Evolutionary conservation across 2,888 invertebrate genomes (phyloP).

Genomic region (Zygogramma bicolorata): DNA sequence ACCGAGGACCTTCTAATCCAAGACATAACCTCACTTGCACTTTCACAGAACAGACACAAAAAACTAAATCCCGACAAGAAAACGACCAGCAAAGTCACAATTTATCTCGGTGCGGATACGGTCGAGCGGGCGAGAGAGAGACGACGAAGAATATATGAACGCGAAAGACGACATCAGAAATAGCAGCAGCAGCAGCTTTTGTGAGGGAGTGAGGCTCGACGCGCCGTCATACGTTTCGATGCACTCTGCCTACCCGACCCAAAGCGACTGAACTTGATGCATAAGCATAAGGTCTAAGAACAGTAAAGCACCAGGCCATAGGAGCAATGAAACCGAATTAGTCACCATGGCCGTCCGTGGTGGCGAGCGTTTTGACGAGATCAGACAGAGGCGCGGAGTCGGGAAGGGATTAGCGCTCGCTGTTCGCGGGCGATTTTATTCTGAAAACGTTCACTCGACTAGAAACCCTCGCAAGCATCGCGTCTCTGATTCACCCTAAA

Average conservation of each 20-base stretch:
- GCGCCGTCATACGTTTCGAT: constrained; percentile 15
- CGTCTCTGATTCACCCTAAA: no score
- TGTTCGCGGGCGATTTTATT: not conserved
- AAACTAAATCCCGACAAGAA: constrained; percentile 13
- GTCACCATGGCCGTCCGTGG: constrained; percentile 59
- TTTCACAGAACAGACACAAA: constrained; percentile 40
- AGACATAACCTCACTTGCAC: constrained; percentile 52
- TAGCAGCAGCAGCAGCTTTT: constrained; percentile 17
- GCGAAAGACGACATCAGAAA: constrained; percentile 29
- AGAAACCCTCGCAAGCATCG: no score
- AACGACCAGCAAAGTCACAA: not conserved
- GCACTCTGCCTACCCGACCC: constrained; percentile 44
- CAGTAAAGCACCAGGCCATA: constrained; percentile 47
- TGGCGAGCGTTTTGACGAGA: constrained; percentile 49
- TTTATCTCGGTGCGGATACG: not conserved
- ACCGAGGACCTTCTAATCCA: constrained; percentile 59
- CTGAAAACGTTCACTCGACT: no score
- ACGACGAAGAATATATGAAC: constrained; percentile 3
- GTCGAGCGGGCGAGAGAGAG: not conserved
- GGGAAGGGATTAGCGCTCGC: not conserved
- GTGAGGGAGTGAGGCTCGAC: constrained; percentile 7
- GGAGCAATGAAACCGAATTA: constrained; percentile 54
- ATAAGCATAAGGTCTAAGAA: constrained; percentile 43
- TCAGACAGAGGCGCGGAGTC: constrained; percentile 38
- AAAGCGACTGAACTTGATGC: constrained; percentile 48